phyloP scores from a whole-genome alignment of 2,113 vertebrate species.

The Oryzias woworae region DNA sequence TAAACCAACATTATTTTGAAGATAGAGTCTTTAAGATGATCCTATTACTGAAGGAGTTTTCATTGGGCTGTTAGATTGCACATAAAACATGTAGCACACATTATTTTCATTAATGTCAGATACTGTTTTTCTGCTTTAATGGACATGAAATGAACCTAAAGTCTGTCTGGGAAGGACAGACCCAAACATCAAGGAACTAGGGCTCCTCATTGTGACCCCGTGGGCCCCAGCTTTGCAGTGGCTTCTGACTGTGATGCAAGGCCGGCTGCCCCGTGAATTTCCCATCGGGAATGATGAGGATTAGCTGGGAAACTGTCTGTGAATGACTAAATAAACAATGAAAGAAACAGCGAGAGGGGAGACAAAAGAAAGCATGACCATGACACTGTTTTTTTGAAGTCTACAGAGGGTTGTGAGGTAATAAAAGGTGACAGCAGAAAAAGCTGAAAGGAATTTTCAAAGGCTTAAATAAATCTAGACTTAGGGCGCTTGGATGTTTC shows the following conservation, averaged over 20 bases:
- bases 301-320: constrained; percentile 54
- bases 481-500: background rate
- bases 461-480: background rate
- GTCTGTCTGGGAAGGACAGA: constrained; percentile 42
- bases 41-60: background rate
- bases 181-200: constrained; percentile 48
- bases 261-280: constrained; percentile 46
- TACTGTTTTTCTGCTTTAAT: constrained; percentile 22
- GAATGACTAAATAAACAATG: constrained; percentile 62
- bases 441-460: constrained; percentile 15
- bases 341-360: constrained; percentile 41
- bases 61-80: background rate
- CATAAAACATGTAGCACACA: background rate
- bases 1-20: too few species aligned
- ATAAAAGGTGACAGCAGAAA: constrained; percentile 34
- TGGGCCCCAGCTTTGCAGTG: constrained; percentile 30
- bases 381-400: constrained; percentile 42
- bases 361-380: constrained; percentile 36
- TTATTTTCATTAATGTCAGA: constrained; percentile 17
- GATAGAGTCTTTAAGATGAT: background rate
- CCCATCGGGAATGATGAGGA: constrained; percentile 53
- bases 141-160: constrained; percentile 49
- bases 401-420: constrained; percentile 27
- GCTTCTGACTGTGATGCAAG: constrained; percentile 46
- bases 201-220: constrained; percentile 56